A percentile compares a stretch with the other conserved stretches of the same genome.
These are phyloP conservation scores for Acanthoscelides obtectus DNA, from an alignment of 2,888 invertebrate species.

Conservation along the genomic window DNA sequence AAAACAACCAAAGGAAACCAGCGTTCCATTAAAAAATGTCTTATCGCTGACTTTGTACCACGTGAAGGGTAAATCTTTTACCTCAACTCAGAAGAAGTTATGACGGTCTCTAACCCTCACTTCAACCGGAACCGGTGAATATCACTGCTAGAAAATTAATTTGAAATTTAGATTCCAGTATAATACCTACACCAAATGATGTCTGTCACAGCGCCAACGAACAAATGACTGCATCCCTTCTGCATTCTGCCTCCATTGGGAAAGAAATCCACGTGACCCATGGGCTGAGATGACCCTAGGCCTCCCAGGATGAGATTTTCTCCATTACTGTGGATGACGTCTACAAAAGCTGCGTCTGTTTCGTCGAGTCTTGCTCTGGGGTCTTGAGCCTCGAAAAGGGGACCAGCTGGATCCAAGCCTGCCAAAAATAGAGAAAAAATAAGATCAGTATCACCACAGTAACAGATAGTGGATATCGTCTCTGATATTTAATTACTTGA, in stretches of 20 bases:
- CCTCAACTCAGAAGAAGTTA: too few relatives aligned
- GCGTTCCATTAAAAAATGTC: too few relatives aligned
- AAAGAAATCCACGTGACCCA: constrained; percentile 90
- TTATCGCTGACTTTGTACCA: too few relatives aligned
- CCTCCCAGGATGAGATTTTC: constrained; percentile 89
- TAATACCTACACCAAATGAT: constrained; percentile 73
- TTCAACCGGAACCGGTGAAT: too few relatives aligned
- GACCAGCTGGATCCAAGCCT: constrained; percentile 88
- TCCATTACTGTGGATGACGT: constrained; percentile 91
- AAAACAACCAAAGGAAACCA: too few relatives aligned
- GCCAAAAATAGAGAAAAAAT: constrained; percentile 28
- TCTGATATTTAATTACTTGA: too few relatives aligned
- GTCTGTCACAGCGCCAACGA: constrained; percentile 86
- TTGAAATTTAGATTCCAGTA: neutral
- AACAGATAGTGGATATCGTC: too few relatives aligned
- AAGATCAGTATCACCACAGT: neutral
- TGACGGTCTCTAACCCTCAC: too few relatives aligned
- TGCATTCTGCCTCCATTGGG: constrained; percentile 90
- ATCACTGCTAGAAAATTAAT: too few relatives aligned
- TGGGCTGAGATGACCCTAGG: constrained; percentile 77
- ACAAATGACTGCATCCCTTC: constrained; percentile 87
- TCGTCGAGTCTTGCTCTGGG: constrained; percentile 78
- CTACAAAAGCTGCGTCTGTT: constrained; percentile 82
- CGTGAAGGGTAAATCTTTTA: too few relatives aligned
- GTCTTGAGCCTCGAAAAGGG: constrained; percentile 87